Evolutionary conservation across 2,888 invertebrate species (phyloP).

Genomic region (Sphaerophoria taeniata): DNA sequence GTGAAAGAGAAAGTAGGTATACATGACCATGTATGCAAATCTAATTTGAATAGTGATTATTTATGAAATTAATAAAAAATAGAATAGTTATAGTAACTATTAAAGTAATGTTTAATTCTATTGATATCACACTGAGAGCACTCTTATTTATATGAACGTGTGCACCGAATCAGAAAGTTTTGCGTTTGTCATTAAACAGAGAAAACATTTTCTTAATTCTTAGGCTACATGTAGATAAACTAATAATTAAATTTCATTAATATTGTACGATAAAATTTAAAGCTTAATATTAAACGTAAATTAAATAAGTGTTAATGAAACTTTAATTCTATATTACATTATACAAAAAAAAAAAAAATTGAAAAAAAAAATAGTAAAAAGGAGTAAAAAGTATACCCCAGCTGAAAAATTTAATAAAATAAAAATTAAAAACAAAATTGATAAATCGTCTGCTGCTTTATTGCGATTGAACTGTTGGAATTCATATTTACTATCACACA

Average conservation of each 20-base stretch:
- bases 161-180: slow-evolving; percentile 55
- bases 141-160: slow-evolving; percentile 70
- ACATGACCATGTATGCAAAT: slow-evolving; percentile 16
- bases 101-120: slow-evolving; percentile 44
- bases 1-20: slow-evolving; percentile 40
- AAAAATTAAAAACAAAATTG: slow-evolving; percentile 56
- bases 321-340: slow-evolving; percentile 71
- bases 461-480: slow-evolving; percentile 61
- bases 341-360: slow-evolving; percentile 36
- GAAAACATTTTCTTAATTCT: slow-evolving; percentile 57
- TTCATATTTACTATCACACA: slow-evolving; percentile 47
- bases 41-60: slow-evolving; percentile 35
- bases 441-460: slow-evolving; percentile 58
- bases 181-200: slow-evolving; percentile 67
- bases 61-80: slow-evolving; percentile 35
- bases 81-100: slow-evolving; percentile 42
- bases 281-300: slow-evolving; percentile 53
- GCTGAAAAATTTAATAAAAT: slow-evolving; percentile 73
- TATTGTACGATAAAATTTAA: slow-evolving; percentile 62
- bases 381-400: slow-evolving; percentile 62
- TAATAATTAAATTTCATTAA: slow-evolving; percentile 66
- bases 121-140: slow-evolving; percentile 70
- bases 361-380: slow-evolving; percentile 58
- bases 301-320: slow-evolving; percentile 71
- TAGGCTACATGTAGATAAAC: slow-evolving; percentile 74